Evolutionary conservation across 1,140 invertebrate genomes (phyloP).

Genomic region (Anoplophora glabripennis): DNA sequence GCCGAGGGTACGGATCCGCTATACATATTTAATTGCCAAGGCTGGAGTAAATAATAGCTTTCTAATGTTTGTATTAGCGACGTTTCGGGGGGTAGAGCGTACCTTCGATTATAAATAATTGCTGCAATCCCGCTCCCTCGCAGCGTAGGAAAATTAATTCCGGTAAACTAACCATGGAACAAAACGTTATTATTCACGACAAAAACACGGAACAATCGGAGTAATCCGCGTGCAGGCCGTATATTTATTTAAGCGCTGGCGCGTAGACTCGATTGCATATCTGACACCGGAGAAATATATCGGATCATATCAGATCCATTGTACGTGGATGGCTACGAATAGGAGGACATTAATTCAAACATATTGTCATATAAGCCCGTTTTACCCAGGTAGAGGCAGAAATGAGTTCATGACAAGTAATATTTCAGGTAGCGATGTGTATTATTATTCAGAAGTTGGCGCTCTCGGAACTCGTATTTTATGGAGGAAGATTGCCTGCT

Average conservation of each 20-base stretch:
- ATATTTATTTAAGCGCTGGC: conserved; percentile 12
- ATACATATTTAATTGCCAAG: no score
- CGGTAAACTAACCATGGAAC: conserved; percentile 4
- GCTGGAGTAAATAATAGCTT: no score
- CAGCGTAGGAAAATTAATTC: conserved; percentile 2
- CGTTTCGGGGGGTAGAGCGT: no score
- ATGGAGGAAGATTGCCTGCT: conserved; percentile 1
- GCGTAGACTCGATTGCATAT: background rate
- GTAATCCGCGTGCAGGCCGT: conserved; percentile 13
- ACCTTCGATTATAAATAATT: no score
- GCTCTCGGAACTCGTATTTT: background rate
- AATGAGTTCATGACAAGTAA: conserved; percentile 20
- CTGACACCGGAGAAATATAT: conserved; percentile 24
- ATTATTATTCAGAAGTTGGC: background rate
- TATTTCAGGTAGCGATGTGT: conserved; percentile 9
- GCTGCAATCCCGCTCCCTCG: background rate
- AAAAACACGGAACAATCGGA: conserved; percentile 20
- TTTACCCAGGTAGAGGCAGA: conserved; percentile 14
- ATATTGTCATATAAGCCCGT: conserved; percentile 16
- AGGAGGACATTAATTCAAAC: conserved; percentile 19
- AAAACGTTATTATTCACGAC: conserved; percentile 8
- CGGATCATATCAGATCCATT: conserved; percentile 26
- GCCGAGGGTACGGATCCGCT: no score
- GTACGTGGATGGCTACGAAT: conserved; percentile 19
- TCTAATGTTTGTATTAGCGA: no score